Percentiles rank a stretch among this genome's conserved stretches.
Conservation (phyloP, 2,888 invertebrate species). For the Linnaemya tessellans region DNA sequence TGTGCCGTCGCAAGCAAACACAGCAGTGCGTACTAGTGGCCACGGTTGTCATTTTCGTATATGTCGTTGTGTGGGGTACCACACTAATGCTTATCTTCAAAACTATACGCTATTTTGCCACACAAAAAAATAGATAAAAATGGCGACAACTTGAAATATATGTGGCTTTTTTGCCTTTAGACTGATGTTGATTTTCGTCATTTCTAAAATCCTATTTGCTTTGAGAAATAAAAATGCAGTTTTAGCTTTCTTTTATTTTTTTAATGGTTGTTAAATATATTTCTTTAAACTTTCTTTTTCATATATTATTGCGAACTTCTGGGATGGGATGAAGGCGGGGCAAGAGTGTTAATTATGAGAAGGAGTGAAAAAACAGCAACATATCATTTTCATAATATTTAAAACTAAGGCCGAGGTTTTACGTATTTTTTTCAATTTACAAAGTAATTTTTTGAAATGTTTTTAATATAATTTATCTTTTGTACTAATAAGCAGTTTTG, state of each 20-base stretch:
- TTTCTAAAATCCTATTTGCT: too few relatives aligned
- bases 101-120: too few relatives aligned
- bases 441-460: slow-evolving; percentile 28
- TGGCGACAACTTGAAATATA: too few relatives aligned
- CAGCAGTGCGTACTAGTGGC: too few relatives aligned
- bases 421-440: slow-evolving; percentile 63
- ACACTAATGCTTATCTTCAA: too few relatives aligned
- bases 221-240: slow-evolving; percentile 47
- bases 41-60: too few relatives aligned
- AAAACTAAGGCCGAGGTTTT: slow-evolving; percentile 72
- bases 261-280: slow-evolving; percentile 69
- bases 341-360: slow-evolving; percentile 40
- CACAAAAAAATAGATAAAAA: too few relatives aligned
- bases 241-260: slow-evolving; percentile 61
- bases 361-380: slow-evolving; percentile 43
- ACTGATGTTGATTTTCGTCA: too few relatives aligned
- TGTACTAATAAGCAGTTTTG: slow-evolving; percentile 71
- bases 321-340: background rate
- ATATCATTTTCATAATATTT: slow-evolving; percentile 45
- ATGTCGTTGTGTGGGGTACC: too few relatives aligned
- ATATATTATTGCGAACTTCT: slow-evolving; percentile 49
- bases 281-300: slow-evolving; percentile 71
- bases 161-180: too few relatives aligned
- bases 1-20: too few relatives aligned
- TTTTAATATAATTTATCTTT: slow-evolving; percentile 41